These are phyloP conservation scores for Portunus trituberculatus DNA, from an alignment of 1,140 invertebrate species.

Conservation along the genomic window DNA sequence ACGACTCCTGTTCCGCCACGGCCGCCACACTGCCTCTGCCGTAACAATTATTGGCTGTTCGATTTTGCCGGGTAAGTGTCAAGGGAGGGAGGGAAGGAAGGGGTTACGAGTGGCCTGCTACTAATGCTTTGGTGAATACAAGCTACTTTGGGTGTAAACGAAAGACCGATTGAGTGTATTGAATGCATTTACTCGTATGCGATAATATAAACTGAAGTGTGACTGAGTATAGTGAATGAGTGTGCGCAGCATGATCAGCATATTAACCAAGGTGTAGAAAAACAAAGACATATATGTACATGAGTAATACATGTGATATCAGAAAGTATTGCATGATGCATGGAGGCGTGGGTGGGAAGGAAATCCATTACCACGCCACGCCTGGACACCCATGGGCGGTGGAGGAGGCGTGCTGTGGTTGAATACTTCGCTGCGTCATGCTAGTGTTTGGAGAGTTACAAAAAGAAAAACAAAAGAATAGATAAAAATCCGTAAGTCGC, in stretches of 20 bases:
- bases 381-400: constrained; percentile 27
- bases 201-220: too few species aligned
- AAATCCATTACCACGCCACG: constrained; percentile 22
- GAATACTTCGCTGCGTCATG: neutral
- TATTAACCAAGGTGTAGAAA: neutral
- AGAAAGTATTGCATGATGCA: neutral
- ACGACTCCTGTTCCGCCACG: neutral
- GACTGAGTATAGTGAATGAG: neutral
- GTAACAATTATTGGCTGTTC: neutral
- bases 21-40: neutral
- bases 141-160: too few species aligned
- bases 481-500: neutral
- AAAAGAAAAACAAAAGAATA: neutral
- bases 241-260: neutral
- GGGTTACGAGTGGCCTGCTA: neutral
- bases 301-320: neutral
- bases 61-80: neutral
- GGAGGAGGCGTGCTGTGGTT: neutral
- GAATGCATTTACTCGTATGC: too few species aligned
- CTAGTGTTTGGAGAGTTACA: neutral
- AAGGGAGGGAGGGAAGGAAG: neutral
- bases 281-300: neutral
- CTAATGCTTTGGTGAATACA: neutral
- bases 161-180: too few species aligned
- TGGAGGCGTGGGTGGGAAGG: constrained; percentile 11